phyloP scores from a whole-genome alignment of 1,140 invertebrate species.

The Aphaenogaster rudis region DNA sequence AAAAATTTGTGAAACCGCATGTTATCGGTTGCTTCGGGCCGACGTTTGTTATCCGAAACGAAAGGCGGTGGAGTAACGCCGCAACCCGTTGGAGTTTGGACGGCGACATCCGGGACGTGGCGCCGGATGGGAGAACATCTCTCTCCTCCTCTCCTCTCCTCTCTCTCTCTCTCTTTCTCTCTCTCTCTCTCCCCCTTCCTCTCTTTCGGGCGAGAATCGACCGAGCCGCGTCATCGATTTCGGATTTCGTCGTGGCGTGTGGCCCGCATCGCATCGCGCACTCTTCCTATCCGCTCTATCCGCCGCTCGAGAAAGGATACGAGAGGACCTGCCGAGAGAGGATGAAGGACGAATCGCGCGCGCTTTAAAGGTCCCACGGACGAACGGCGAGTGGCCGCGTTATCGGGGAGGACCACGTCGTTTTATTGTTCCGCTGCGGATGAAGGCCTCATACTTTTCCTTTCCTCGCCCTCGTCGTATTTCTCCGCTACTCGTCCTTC shows the following conservation, averaged over 20 bases:
- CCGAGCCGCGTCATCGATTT: conserved; percentile 52
- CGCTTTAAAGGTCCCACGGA: conserved; percentile 35
- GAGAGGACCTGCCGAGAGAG: not conserved
- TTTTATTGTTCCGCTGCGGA: conserved; percentile 51
- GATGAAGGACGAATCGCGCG: not conserved
- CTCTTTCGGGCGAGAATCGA: conserved; percentile 20
- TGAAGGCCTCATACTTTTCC: conserved; percentile 48
- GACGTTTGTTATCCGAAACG: conserved; percentile 45
- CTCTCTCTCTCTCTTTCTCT: not conserved
- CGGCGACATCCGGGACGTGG: not conserved
- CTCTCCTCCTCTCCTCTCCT: not conserved
- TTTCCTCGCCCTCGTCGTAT: conserved; percentile 25
- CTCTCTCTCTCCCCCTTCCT: not conserved
- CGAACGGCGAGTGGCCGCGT: conserved; percentile 13
- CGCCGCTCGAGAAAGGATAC: not conserved
- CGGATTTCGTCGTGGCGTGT: conserved; percentile 34
- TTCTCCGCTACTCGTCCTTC: conserved; percentile 48
- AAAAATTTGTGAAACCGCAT: conserved; percentile 59
- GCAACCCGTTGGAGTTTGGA: not conserved
- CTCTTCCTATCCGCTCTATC: conserved; percentile 22
- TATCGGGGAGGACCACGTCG: conserved; percentile 21
- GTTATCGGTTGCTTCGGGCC: conserved; percentile 43
- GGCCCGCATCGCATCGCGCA: conserved; percentile 2
- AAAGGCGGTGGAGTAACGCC: not conserved
- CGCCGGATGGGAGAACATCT: not conserved